These are phyloP conservation scores for Tympanuchus pallidicinctus DNA, from an alignment of 2,113 vertebrate genomes.

Conservation along the genomic window DNA sequence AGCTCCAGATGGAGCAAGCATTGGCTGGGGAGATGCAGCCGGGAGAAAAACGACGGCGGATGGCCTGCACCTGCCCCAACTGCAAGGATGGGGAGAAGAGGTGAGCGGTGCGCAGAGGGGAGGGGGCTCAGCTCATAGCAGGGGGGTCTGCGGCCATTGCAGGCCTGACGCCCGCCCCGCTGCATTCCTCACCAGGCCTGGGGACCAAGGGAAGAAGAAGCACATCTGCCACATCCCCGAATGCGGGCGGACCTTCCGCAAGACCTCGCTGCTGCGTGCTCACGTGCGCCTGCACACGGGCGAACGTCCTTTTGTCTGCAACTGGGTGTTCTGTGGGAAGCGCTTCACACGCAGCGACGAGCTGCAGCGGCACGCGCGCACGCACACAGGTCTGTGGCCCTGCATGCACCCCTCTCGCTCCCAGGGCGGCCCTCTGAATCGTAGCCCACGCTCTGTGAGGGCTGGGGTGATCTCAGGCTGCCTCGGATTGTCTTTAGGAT, in stretches of 20 bases:
- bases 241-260: constrained; percentile 95
- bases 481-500: rapidly evolving
- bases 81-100: constrained; percentile 97
- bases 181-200: constrained; percentile 77
- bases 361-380: constrained; percentile 93
- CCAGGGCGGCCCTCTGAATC: rapidly evolving
- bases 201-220: constrained; percentile 94
- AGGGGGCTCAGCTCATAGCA: not conserved
- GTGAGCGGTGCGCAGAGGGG: constrained; percentile 46
- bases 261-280: constrained; percentile 93
- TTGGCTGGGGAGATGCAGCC: constrained; percentile 89
- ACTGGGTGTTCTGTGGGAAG: constrained; percentile 96
- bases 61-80: constrained; percentile 98
- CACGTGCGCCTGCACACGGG: constrained; percentile 96
- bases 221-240: constrained; percentile 96
- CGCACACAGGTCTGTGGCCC: constrained; percentile 88
- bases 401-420: not conserved
- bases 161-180: not conserved
- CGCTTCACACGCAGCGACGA: constrained; percentile 96
- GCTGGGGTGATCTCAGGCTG: not conserved
- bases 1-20: constrained; percentile 93
- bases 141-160: rapidly evolving
- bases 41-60: constrained; percentile 91
- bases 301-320: constrained; percentile 94
- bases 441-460: rapidly evolving